Evolutionary conservation across 2,113 vertebrate genomes (phyloP).

Genomic region (Bubo scandiacus): DNA sequence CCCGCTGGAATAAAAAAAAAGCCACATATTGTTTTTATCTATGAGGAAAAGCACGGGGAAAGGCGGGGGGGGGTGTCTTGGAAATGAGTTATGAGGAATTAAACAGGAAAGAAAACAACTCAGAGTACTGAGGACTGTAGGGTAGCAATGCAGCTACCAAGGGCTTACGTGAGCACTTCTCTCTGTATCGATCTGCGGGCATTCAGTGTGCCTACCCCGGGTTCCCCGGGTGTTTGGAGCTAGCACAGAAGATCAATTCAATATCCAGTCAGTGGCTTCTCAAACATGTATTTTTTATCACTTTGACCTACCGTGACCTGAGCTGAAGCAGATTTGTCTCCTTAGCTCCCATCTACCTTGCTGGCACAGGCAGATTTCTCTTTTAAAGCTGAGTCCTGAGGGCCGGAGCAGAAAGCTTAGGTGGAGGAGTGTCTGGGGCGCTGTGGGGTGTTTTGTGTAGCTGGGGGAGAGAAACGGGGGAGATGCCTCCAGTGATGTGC

Average conservation of each 20-base stretch:
- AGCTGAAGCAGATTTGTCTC: neutral
- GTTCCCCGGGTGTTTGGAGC: neutral
- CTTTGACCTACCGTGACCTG: neutral
- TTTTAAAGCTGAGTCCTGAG: neutral
- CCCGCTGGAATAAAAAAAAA: constrained; percentile 67
- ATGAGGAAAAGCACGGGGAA: neutral
- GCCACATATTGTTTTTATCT: constrained; percentile 69
- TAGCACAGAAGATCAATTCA: neutral
- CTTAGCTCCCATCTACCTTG: neutral
- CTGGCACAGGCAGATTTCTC: neutral
- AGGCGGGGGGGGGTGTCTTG: neutral
- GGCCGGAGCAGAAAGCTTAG: neutral
- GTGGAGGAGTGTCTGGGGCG: accelerated
- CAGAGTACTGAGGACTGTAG: neutral
- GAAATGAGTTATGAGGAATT: constrained; percentile 20
- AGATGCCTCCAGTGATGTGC: accelerated
- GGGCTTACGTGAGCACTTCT: neutral
- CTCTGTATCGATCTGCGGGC: neutral
- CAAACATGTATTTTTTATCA: neutral
- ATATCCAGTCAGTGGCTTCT: neutral
- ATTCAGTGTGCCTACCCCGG: neutral
- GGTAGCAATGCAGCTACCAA: accelerated
- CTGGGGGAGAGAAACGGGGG: neutral
- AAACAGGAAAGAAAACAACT: neutral
- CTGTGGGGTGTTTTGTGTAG: accelerated